Base-by-base conservation (phyloP, 1,140 invertebrate genomes). In the Ips nitidus region DNA sequence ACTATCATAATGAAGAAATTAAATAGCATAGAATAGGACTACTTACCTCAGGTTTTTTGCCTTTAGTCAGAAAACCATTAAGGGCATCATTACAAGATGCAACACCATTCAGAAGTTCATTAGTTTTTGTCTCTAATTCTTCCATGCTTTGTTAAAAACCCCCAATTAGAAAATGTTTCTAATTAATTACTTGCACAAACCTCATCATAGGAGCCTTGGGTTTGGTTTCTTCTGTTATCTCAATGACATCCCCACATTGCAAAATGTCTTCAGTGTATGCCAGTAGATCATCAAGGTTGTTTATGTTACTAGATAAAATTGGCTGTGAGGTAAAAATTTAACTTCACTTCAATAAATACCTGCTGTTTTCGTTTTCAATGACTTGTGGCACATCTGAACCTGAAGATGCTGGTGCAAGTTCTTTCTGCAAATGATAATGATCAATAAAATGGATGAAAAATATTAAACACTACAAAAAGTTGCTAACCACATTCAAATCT, bases 91-190 rank as follows among this genome's bases (percentile, higher is more conserved):
- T 22, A 65, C 56, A 4, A 72, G 38, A 43, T 57, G 68, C 41
- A 2, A 70, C 50, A 58, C 50, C 72, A 22, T 60, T 61, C 52
- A 74, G 58, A 53, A 74, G 68, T 63, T 71, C 73, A 56, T 74
- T 61, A 36, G 61, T 70, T 42, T 74, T 70, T 41, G 58, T 72
- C 41, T 59, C 65, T 2, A 61, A 62, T 8, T 71, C 71, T 50
- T 68, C 65, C 52, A 72, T 69, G 47, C 64, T 74, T 50, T 8
- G 45, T 50, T 22, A 22, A 22, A 22, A 22, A 22, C 22, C 22
- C 22, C 22, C 22, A 22, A 22, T 22, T 22, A 22, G 22, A 22
- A 22, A 22, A 22, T 22, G 22, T 22, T 22, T 22, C 22, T 22
- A 22, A 22, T 22, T 22, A 22, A 43, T 2, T 60, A 66, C 6